A percentile compares a stretch with the other conserved stretches of the same genome.
Evolutionary conservation across 2,797 vertebrate species (phyloP).

Genomic region (Epinephelus malabaricus): DNA sequence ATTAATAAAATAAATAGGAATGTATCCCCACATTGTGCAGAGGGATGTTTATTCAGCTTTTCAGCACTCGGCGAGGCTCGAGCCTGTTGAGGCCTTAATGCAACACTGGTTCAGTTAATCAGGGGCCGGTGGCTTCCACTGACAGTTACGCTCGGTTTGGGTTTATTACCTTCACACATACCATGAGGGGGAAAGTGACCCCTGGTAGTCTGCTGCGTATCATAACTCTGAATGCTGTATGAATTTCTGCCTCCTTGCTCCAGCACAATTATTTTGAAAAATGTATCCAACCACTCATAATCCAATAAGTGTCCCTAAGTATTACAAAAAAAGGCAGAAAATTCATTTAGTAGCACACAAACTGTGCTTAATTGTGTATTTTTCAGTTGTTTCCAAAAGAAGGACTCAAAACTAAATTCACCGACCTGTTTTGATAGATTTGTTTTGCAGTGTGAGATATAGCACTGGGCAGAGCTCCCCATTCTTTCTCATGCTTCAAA

Average conservation of each 20-base stretch:
- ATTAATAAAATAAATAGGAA: conserved; percentile 54
- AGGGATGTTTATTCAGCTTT: conserved; percentile 74
- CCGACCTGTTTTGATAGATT: conserved; percentile 55
- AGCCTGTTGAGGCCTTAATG: conserved; percentile 50
- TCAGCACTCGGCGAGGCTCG: conserved; percentile 16
- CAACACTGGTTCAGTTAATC: conserved; percentile 65
- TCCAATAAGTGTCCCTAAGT: too few relatives aligned
- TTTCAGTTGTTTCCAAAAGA: conserved; percentile 6
- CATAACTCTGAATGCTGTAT: conserved; percentile 25
- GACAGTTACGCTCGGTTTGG: conserved; percentile 65
- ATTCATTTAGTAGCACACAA: background rate
- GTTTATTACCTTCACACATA: conserved; percentile 66
- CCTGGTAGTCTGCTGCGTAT: conserved; percentile 34
- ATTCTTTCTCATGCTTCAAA: conserved; percentile 61
- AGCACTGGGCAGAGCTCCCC: conserved; percentile 50
- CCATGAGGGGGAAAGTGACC: conserved; percentile 46
- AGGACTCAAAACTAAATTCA: conserved; percentile 29
- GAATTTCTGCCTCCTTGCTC: conserved; percentile 27
- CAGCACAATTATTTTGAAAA: conserved; percentile 21
- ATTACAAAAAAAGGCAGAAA: background rate
- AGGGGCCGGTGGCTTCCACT: conserved; percentile 51
- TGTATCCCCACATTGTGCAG: conserved; percentile 10
- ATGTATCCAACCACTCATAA: too few relatives aligned
- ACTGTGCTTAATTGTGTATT: background rate
- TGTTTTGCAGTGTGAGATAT: conserved; percentile 58